Conservation (phyloP, 1,140 invertebrate genomes). For the Heliconius hewitsoni region DNA sequence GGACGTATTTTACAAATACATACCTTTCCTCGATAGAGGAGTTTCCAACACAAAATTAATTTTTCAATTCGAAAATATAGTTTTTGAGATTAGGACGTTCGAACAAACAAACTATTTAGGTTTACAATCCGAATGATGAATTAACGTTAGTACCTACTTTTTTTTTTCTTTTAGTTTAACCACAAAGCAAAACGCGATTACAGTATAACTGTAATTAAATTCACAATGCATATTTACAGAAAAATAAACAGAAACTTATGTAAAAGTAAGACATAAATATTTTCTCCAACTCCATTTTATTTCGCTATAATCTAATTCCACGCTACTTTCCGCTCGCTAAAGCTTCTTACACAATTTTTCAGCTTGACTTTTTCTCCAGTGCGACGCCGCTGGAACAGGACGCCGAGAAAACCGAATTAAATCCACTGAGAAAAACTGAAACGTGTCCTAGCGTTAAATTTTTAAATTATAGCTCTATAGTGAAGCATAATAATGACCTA, state of each 20-base stretch:
- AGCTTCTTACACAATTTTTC: conserved; percentile 36
- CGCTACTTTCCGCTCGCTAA: conserved; percentile 36
- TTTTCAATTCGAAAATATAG: too few relatives aligned
- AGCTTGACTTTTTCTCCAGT: conserved; percentile 35
- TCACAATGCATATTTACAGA: neutral
- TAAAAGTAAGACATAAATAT: conserved; percentile 21
- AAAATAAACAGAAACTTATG: conserved; percentile 16
- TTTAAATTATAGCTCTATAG: conserved; percentile 27
- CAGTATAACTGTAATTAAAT: neutral
- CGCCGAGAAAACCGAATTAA: conserved; percentile 36
- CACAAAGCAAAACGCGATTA: too few relatives aligned
- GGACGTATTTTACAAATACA: too few relatives aligned
- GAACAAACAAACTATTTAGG: too few relatives aligned
- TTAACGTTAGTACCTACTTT: too few relatives aligned
- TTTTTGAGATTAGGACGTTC: too few relatives aligned
- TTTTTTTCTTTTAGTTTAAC: too few relatives aligned
- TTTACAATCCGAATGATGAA: too few relatives aligned
- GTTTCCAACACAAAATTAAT: too few relatives aligned
- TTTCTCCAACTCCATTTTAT: conserved; percentile 36
- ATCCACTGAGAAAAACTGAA: conserved; percentile 35
- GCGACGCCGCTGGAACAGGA: conserved; percentile 27
- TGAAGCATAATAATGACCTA: conserved; percentile 18
- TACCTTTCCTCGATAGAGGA: too few relatives aligned
- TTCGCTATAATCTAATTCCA: conserved; percentile 37
- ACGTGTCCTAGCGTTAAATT: conserved; percentile 35